Evolutionary conservation across 2,113 vertebrate species (phyloP), one percentile per base, ranked within the genome.

Genomic region (Tangachromis dhanisi): DNA sequence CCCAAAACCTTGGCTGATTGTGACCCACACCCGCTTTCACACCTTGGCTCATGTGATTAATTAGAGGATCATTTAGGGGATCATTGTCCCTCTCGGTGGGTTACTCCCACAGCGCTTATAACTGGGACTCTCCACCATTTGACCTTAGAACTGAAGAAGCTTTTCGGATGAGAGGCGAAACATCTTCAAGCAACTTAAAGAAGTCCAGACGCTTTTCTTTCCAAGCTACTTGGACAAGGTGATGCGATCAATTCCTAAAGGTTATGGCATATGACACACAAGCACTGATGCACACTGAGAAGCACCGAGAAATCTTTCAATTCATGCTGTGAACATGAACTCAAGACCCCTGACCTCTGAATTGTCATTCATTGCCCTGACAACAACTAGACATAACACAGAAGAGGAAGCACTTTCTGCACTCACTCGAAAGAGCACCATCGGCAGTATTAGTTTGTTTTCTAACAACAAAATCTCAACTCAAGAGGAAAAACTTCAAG

Each of bases 171-270:
- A 61, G 9, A 33, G 57, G 57, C 2, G 9, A 61, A 61, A 61
- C 16, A 0, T 4, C 16, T 61, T 61, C 57, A 61, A 61, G 26
- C 2, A 61, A 61, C 57, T 61, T 31, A 1, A 61, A 61, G 57
- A 61, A 61, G 57, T 61, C 29, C 57, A 33, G 29, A 61, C 1
- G 2, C 29, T 61, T 61, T 61, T 61, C 57, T 61, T 61, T 61
- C 0, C 57, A 61, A 61, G 14, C 57, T 61, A 0, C 29, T 61
- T 61, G 14, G 5, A 35, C 17, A 35, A 1, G 59, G 31, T 5
- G 31, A 35, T 7, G 31, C 0, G 17, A 0, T 35, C 1, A 63
- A 2, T 35, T 63, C 59, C 9, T 1, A 35, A 19, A 63, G 59
- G 59, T 63, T 63, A 35, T n/a, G 31, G 0, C 1, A 63, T 63